Evolutionary conservation across 2,797 vertebrate species (phyloP), one percentile per base, ranked within the genome.

Genomic region (Halcyon badia): DNA sequence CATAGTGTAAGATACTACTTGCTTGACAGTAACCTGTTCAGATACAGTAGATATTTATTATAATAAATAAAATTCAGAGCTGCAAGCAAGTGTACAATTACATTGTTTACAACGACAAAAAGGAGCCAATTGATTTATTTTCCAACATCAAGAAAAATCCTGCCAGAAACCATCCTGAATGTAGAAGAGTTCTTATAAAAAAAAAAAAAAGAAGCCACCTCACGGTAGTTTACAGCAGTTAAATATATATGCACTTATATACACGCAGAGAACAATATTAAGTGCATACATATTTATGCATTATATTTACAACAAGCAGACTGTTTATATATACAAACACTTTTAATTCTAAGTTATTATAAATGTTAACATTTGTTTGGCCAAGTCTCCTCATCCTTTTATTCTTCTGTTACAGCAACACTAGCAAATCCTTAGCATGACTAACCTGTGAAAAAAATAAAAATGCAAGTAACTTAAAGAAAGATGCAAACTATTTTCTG

Each of bases 21-120:
- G 98, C 98, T 96, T 98, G 98, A 97, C 95, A 89, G 77, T 98
- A 98, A 98, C 97, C 98, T 98, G 93, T 94, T 95, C 95, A 97
- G 93, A 97, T 73, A 98, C 9, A 96, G 94, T 68, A 94, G 66
- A 91, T 88, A 94, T 90, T 95, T 83, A 95, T 91, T 86, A 91
- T 41, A n/a, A 78, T 66, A 44, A n/a, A 78, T 65, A 46, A 76
- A 90, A 61, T 60, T 65, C 72, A 94, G 71, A 86, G 64, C 26
- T 51, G 75, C 80, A 93, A 90, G 66, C 78, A 86, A 92, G 80
- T 9, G 28, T 52, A 72, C 69, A 83, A 21, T 89, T 71, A 85
- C 10, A 7, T 90, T 86, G 49, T 77, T 89, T 62, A 60, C 24
- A 66, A 87, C 19, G 82, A 54, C 26, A 92, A 80, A 78, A 88